These are phyloP conservation scores for Ctenodactylus gundi DNA, from an alignment of 2,113 vertebrate genomes.

Conservation along the genomic window DNA sequence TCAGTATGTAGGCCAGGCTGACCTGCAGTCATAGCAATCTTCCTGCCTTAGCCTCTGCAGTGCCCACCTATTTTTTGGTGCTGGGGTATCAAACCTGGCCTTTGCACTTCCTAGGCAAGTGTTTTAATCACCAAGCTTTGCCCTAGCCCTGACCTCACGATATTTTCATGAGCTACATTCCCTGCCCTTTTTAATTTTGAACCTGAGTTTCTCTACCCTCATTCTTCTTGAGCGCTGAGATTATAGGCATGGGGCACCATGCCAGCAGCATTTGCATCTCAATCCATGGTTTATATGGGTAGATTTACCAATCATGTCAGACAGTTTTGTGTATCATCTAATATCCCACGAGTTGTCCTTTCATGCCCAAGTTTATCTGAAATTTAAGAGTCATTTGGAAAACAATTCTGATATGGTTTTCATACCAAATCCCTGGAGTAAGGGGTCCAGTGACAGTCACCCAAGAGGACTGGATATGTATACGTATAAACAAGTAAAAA, in stretches of 20 bases:
- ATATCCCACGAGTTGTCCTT: background rate
- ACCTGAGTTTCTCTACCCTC: too few species aligned
- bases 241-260: background rate
- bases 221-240: background rate
- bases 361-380: constrained; percentile 17
- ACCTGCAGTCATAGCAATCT: background rate
- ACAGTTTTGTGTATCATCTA: background rate
- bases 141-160: too few species aligned
- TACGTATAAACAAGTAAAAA: background rate
- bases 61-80: too few species aligned
- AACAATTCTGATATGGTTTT: constrained; percentile 41
- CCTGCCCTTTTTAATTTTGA: too few species aligned
- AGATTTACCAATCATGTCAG: constrained; percentile 5
- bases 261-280: background rate
- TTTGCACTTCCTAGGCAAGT: too few species aligned
- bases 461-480: background rate
- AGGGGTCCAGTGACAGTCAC: background rate
- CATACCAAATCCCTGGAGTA: background rate
- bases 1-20: background rate
- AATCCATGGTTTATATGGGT: background rate
- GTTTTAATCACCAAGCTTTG: too few species aligned
- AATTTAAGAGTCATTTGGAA: constrained; percentile 29
- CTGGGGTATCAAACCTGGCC: too few species aligned
- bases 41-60: background rate
- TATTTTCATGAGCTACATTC: too few species aligned